Evolutionary conservation across 2,113 vertebrate species (phyloP).

Genomic region (Shinisaurus crocodilurus): DNA sequence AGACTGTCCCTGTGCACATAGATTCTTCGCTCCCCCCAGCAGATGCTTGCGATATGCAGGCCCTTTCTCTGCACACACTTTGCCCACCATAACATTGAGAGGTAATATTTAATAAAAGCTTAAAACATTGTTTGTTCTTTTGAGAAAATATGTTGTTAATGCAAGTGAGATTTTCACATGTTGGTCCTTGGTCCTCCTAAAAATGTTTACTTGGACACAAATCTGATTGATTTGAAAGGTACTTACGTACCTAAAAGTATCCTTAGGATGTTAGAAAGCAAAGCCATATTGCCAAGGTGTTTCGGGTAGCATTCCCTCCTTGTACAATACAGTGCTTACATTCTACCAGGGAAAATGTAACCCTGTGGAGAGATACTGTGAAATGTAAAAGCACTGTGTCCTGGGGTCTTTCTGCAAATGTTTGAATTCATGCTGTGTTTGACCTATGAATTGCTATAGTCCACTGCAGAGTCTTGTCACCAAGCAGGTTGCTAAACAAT

Average conservation of each 20-base stretch:
- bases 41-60: not conserved
- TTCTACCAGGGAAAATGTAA: conserved; percentile 21
- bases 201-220: not conserved
- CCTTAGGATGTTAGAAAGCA: not conserved
- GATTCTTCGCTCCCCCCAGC: not conserved
- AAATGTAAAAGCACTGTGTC: conserved; percentile 23
- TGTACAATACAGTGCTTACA: not conserved
- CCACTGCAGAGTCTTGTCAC: accelerated
- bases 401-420: conserved; percentile 21
- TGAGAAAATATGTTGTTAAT: not conserved
- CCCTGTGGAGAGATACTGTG: not conserved
- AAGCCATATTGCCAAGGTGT: not conserved
- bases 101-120: not conserved
- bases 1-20: not conserved
- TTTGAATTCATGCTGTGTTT: conserved; percentile 48
- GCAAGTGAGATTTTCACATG: not conserved
- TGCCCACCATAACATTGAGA: not conserved
- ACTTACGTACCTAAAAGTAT: not conserved
- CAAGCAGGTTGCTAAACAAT: not conserved
- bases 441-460: conserved; percentile 49
- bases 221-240: not conserved
- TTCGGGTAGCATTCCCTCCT: conserved; percentile 6
- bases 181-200: not conserved
- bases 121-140: not conserved
- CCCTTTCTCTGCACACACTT: not conserved